Conservation (phyloP, 2,797 vertebrate genomes). For the Otus scops region DNA sequence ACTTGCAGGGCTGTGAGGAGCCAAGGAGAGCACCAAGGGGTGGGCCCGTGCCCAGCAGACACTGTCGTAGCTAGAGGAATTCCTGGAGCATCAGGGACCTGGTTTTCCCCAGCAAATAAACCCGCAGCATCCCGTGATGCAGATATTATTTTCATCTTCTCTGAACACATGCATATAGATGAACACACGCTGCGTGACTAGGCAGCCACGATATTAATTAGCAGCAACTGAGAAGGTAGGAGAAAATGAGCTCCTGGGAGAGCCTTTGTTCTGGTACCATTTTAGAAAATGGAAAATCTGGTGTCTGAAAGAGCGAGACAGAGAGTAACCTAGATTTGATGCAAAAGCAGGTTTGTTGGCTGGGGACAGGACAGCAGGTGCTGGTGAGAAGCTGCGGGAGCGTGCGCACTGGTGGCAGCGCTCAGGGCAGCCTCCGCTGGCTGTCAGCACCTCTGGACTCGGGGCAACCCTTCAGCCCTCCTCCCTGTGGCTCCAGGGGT, state of each 20-base stretch:
- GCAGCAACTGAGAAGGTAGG: not conserved
- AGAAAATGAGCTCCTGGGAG: slow-evolving; percentile 2
- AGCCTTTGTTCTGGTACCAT: not conserved
- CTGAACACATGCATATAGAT: not conserved
- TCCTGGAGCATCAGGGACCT: not conserved
- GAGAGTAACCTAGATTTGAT: not conserved
- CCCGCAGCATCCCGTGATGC: accelerated
- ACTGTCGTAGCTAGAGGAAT: not conserved
- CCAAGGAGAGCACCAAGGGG: not conserved
- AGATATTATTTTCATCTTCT: not conserved
- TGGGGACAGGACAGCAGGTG: not conserved
- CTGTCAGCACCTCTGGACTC: not conserved
- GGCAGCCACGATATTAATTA: not conserved
- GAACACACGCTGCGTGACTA: not conserved
- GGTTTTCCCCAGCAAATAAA: not conserved
- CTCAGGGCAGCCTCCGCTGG: not conserved
- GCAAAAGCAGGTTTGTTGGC: not conserved
- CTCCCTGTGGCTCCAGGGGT: accelerated
- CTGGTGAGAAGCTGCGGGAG: not conserved
- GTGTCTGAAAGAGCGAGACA: not conserved
- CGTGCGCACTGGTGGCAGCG: accelerated
- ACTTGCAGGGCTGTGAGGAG: not conserved
- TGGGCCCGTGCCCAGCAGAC: not conserved
- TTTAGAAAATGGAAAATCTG: not conserved
- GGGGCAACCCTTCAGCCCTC: not conserved